phyloP scores from a whole-genome alignment of 2,888 invertebrate genomes.

The Drosophila helvetica region DNA sequence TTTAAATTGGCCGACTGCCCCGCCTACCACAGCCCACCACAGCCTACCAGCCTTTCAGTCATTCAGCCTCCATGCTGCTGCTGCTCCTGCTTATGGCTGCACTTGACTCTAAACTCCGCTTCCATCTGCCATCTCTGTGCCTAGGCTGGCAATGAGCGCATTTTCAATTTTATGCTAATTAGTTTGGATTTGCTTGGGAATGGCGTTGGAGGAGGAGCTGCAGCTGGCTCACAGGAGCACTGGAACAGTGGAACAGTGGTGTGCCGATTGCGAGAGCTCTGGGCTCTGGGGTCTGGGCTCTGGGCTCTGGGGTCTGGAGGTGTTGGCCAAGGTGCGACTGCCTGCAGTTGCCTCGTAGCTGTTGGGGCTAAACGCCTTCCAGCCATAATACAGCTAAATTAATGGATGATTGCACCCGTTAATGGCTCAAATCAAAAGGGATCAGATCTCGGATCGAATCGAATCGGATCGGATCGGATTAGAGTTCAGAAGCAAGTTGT shows the following conservation, averaged over 20 bases:
- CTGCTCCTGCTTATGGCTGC: conserved; percentile 42
- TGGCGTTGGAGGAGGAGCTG: background rate
- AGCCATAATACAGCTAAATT: conserved; percentile 14
- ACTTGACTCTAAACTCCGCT: conserved; percentile 47
- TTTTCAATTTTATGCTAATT: conserved; percentile 84
- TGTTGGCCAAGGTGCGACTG: conserved; percentile 42
- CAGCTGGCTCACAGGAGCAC: background rate
- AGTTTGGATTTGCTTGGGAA: conserved; percentile 69
- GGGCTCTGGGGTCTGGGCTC: background rate
- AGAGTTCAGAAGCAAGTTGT: background rate
- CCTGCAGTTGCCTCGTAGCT: conserved; percentile 39
- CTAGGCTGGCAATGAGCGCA: conserved; percentile 64
- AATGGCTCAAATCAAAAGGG: background rate
- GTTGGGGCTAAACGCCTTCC: conserved; percentile 17
- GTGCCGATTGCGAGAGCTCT: background rate
- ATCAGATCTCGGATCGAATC: too few species aligned
- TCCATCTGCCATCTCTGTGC: background rate
- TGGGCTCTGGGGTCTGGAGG: background rate
- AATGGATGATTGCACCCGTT: conserved; percentile 12
- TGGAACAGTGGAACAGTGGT: background rate
- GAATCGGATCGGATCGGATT: too few species aligned
- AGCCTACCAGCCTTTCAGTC: too few species aligned
- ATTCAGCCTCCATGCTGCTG: conserved; percentile 1
- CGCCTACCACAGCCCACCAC: conserved; percentile 40
- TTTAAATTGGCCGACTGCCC: conserved; percentile 65